A percentile compares a stretch with the other conserved stretches of the same genome.
phyloP scores from a whole-genome alignment of 2,888 invertebrate species.

The Icerya purchasi region DNA sequence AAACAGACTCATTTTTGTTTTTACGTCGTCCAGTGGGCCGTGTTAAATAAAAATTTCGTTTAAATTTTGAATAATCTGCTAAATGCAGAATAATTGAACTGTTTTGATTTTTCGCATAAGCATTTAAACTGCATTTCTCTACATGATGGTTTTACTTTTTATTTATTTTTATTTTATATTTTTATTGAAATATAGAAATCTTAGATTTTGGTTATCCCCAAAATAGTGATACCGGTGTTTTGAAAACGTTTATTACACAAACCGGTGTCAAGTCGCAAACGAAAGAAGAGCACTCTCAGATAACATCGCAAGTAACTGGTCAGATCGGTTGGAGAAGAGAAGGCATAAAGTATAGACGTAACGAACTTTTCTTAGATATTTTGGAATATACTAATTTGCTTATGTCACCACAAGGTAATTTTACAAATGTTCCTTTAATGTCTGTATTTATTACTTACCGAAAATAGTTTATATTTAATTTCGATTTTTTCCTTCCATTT shows the following conservation, averaged over 20 bases:
- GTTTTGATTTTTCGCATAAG: neutral
- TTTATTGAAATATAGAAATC: constrained; percentile 46
- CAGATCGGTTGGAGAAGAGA: constrained; percentile 99
- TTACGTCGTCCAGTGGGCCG: too few relatives aligned
- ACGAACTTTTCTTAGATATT: constrained; percentile 95
- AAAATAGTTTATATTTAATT: too few relatives aligned
- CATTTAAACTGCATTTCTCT: neutral
- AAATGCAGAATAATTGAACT: neutral
- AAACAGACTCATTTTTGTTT: too few relatives aligned
- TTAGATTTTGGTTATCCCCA: constrained; percentile 99
- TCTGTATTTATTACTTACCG: too few relatives aligned
- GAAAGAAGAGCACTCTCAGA: constrained; percentile 98
- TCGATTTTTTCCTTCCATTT: too few relatives aligned
- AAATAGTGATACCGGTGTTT: constrained; percentile 95
- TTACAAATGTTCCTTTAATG: too few relatives aligned
- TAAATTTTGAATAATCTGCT: too few relatives aligned
- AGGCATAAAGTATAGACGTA: constrained; percentile 95
- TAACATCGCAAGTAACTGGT: constrained; percentile 93
- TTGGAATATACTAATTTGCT: constrained; percentile 95
- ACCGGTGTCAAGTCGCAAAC: constrained; percentile 97
- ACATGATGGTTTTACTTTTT: neutral
- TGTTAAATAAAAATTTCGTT: too few relatives aligned
- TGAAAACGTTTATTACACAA: constrained; percentile 98
- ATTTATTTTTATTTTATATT: constrained; percentile 12
- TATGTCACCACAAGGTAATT: constrained; percentile 94